phyloP scores from a whole-genome alignment of 2,888 invertebrate species.

The Branchipolynoe longqiensis region DNA sequence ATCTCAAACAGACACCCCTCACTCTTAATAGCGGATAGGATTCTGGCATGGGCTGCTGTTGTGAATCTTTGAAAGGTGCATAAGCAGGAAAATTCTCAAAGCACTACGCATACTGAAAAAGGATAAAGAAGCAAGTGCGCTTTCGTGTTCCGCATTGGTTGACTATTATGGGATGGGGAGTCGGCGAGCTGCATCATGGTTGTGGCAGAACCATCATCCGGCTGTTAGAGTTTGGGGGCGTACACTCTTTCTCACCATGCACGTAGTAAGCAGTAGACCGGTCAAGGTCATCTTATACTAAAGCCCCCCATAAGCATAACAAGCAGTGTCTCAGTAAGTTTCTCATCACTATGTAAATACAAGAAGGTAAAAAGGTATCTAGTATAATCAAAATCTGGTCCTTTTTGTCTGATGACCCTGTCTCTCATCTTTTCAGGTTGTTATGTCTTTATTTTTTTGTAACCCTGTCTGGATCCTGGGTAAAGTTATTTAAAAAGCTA shows the following conservation, averaged over 20 bases:
- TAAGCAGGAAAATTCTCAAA: too few relatives aligned
- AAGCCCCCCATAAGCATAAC: conserved; percentile 12
- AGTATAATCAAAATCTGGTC: conserved; percentile 2
- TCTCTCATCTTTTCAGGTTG: conserved; percentile 44
- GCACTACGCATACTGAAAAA: too few relatives aligned
- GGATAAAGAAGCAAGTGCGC: too few relatives aligned
- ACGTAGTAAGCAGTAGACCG: conserved; percentile 25
- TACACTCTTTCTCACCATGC: conserved; percentile 22
- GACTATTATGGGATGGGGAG: too few relatives aligned
- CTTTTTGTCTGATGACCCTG: neutral
- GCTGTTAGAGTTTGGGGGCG: conserved; percentile 22
- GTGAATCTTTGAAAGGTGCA: too few relatives aligned
- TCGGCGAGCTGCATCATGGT: neutral
- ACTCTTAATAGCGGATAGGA: too few relatives aligned
- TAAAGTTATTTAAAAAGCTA: too few relatives aligned
- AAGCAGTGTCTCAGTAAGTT: conserved; percentile 15
- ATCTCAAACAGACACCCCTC: too few relatives aligned
- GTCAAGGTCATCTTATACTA: conserved; percentile 14
- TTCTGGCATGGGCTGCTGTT: too few relatives aligned
- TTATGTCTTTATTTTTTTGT: neutral
- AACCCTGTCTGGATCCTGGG: conserved; percentile 43
- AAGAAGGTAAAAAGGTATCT: neutral
- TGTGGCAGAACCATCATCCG: conserved; percentile 3
- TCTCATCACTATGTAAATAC: conserved; percentile 11
- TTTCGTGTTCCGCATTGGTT: too few relatives aligned